phyloP scores from a whole-genome alignment of 2,797 vertebrate species.

The Pitangus sulphuratus region DNA sequence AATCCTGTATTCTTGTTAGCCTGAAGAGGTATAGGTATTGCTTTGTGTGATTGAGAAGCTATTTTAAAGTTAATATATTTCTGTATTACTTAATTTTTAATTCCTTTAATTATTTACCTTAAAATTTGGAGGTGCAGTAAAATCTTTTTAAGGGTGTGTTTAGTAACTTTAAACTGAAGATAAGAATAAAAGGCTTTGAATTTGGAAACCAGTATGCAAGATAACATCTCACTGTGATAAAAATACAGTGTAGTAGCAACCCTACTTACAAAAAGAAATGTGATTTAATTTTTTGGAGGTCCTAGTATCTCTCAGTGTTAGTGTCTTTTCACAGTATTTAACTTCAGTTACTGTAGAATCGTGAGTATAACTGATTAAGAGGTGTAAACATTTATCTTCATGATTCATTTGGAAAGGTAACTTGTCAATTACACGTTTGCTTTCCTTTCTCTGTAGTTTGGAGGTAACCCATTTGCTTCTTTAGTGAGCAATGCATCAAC shows the following conservation, averaged over 20 bases:
- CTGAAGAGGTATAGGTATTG: background rate
- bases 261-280: background rate
- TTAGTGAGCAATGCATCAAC: constrained; percentile 78
- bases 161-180: background rate
- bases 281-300: background rate
- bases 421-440: background rate
- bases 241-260: background rate
- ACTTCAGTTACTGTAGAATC: background rate
- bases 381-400: background rate
- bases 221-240: background rate
- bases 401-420: background rate
- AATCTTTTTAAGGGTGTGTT: background rate
- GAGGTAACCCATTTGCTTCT: constrained; percentile 85
- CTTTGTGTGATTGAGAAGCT: background rate
- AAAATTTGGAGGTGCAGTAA: background rate
- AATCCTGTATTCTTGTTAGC: background rate
- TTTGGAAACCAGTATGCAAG: background rate
- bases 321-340: background rate
- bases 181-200: background rate
- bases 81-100: background rate
- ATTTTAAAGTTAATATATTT: background rate
- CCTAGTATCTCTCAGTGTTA: background rate
- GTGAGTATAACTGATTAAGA: background rate
- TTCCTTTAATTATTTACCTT: background rate
- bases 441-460: constrained; percentile 75